phyloP scores from a whole-genome alignment of 2,888 invertebrate genomes.

The Cephus pygmeus region DNA sequence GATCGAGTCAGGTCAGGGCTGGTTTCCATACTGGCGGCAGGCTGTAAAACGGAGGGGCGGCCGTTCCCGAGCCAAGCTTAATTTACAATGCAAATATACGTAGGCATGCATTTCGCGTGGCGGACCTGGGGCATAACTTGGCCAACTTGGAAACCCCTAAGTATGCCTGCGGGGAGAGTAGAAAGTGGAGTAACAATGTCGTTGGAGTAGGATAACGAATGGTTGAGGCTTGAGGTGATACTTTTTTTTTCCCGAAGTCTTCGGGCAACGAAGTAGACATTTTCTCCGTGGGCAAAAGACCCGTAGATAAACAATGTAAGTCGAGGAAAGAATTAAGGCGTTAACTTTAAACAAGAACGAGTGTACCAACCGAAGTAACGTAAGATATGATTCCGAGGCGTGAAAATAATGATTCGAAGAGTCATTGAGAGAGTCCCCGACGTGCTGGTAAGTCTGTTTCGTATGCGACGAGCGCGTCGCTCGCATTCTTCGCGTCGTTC shows the following conservation, averaged over 20 bases:
- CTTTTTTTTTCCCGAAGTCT: conserved; percentile 4
- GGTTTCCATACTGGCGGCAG: conserved; percentile 26
- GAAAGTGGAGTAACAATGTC: neutral
- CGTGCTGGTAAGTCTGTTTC: neutral
- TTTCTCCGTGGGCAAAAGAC: neutral
- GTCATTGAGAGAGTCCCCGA: neutral
- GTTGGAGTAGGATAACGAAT: neutral
- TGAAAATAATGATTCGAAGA: neutral
- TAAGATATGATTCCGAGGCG: neutral
- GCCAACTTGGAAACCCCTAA: neutral
- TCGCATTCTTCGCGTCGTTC: too few relatives aligned
- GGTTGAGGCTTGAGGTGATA: neutral
- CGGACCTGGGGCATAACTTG: neutral
- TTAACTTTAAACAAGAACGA: neutral
- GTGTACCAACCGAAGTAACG: neutral
- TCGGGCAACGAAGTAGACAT: neutral
- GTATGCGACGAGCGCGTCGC: too few relatives aligned
- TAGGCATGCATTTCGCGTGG: neutral
- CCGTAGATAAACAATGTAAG: neutral
- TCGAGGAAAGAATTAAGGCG: neutral
- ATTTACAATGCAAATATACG: conserved; percentile 49
- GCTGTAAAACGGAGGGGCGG: conserved; percentile 20
- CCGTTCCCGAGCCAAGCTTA: conserved; percentile 38
- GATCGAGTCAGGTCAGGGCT: conserved; percentile 35
- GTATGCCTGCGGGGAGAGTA: neutral